Conservation (phyloP, 2,888 invertebrate genomes). For the Carterocephalus palaemon region DNA sequence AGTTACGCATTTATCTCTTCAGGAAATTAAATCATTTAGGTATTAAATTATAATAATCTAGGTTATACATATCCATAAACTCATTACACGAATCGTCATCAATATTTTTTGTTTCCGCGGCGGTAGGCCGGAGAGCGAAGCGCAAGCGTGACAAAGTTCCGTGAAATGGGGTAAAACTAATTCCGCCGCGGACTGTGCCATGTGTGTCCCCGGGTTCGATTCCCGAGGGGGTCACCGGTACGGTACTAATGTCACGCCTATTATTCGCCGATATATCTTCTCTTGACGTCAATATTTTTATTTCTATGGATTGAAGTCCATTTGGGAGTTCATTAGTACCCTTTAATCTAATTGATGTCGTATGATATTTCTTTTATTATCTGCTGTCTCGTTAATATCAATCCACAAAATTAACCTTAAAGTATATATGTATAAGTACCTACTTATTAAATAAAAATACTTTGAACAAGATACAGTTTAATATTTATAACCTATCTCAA, state of each 20-base stretch:
- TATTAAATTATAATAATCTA: too few species aligned
- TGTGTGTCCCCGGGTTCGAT: constrained; percentile 63
- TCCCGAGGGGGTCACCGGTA: constrained; percentile 63
- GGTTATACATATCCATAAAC: neutral
- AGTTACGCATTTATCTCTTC: too few species aligned
- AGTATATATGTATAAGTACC: too few species aligned
- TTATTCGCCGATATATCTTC: constrained; percentile 74
- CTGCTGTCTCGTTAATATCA: too few species aligned
- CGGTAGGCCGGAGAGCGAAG: constrained; percentile 37
- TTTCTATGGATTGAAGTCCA: constrained; percentile 57
- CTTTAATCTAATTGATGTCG: neutral
- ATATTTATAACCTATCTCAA: constrained; percentile 12
- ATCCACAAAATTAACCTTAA: too few species aligned
- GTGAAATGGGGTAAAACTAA: constrained; percentile 76
- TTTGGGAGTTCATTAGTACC: constrained; percentile 47
- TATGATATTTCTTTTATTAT: neutral
- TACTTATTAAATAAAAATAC: too few species aligned
- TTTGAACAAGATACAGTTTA: too few species aligned
- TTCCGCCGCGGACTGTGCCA: constrained; percentile 57
- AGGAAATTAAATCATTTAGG: too few species aligned
- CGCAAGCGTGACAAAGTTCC: constrained; percentile 63
- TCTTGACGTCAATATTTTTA: constrained; percentile 67
- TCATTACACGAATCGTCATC: constrained; percentile 6
- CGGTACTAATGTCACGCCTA: constrained; percentile 72
- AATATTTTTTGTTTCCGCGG: constrained; percentile 34